These are phyloP conservation scores for Heliangelus exortis DNA, from an alignment of 2,797 vertebrate species.

Conservation along the genomic window DNA sequence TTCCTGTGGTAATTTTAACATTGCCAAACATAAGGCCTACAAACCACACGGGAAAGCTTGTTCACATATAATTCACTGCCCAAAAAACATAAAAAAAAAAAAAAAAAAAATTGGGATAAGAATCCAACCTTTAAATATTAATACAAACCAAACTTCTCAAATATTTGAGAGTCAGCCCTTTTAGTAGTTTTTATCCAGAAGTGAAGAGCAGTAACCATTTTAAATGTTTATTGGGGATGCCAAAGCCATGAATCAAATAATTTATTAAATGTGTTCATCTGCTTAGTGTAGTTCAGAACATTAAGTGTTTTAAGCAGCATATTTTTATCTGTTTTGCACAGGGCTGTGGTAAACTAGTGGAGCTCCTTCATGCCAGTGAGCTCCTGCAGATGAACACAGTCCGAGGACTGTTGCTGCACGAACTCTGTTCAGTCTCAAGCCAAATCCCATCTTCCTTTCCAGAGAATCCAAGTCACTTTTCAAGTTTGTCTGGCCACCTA, in stretches of 20 bases:
- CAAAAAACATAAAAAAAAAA: conserved; percentile 41
- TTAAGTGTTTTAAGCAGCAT: neutral
- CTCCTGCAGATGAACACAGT: neutral
- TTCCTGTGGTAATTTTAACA: conserved; percentile 71
- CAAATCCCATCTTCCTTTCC: neutral
- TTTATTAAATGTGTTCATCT: neutral
- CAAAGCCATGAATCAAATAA: conserved; percentile 14
- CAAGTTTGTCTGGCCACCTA: neutral
- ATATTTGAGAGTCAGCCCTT: conserved; percentile 53
- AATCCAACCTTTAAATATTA: conserved; percentile 42
- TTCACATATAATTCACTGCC: conserved; percentile 66
- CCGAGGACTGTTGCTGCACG: neutral
- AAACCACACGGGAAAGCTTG: conserved; percentile 68
- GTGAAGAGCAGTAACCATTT: conserved; percentile 1
- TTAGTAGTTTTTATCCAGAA: conserved; percentile 25
- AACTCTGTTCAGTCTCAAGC: neutral
- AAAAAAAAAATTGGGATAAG: conserved; percentile 72
- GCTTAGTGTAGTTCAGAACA: neutral
- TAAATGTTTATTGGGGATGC: neutral
- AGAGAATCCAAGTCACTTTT: neutral
- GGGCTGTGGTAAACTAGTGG: neutral
- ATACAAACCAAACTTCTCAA: conserved; percentile 52
- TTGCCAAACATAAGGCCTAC: conserved; percentile 69
- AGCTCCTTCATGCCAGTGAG: neutral
- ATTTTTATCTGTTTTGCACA: neutral